Base-by-base conservation (phyloP, 1,140 invertebrate species). In the Rhopalosiphum maidis region DNA sequence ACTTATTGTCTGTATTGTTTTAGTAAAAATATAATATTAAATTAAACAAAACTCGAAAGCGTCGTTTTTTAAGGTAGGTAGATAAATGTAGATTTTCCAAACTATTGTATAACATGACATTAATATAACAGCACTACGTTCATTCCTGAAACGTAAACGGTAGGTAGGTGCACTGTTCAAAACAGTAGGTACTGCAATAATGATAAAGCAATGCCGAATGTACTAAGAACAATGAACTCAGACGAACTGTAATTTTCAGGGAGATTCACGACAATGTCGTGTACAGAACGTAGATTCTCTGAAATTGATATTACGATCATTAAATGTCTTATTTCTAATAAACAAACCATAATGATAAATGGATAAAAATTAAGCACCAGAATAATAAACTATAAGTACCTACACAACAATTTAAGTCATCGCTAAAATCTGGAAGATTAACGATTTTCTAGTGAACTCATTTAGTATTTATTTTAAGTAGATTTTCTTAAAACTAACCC, bases 391-490 rank as follows among this genome's bases (percentile, higher is more conserved):
- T 43, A 51, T 30, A 35, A 25, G 30, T 87, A 89, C 43, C 30
- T 54, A 89, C 87, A 23, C n/a, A 15, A 37, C n/a, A 41, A 8
- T 37, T n/a, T 25, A 89, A 55, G 22, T 35, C 51, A 37, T 41
- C 35, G 23, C 46, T 51, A 51, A 48, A 87, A 51, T 87, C 46
- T 25, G 18, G 8, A n/a, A 1, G 21, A 55, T 89, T n/a, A 55
- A 54, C 48, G n/a, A 37, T 89, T 55, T 25, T 25, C 88, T 54
- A 18, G 11, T 25, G 48, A 21, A 55, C n/a, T 55, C 51, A 37
- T 89, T 55, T 37, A 89, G 37, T 89, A 89, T 89, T 89, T 89
- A 89, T 55, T 55, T 54, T 55, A 55, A 54, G 51, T 89, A 41
- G 48, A 37, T 89, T 55, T 89, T 55, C 48, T 89, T 89, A 37